A percentile compares a stretch with the other conserved stretches of the same genome.
Evolutionary conservation across 2,888 invertebrate genomes (phyloP).

Genomic region (Drosophila mimica): DNA sequence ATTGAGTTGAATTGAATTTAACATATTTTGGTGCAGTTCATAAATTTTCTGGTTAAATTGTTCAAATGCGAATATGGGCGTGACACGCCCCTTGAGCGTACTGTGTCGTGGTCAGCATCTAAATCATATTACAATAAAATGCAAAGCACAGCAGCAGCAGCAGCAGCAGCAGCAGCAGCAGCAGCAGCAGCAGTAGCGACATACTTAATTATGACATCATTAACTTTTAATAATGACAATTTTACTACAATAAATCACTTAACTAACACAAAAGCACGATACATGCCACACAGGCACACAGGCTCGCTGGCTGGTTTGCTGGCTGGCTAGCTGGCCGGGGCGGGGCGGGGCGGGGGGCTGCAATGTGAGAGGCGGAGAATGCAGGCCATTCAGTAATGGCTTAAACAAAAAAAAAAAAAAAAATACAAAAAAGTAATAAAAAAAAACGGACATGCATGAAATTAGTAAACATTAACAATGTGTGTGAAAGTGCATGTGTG

Average conservation of each 20-base stretch:
- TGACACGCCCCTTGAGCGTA: slow-evolving; percentile 15
- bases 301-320: background rate
- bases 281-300: slow-evolving; percentile 7
- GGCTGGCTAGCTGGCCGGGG: background rate
- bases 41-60: slow-evolving; percentile 65
- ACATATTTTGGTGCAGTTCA: slow-evolving; percentile 66
- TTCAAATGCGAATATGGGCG: slow-evolving; percentile 36
- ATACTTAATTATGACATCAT: slow-evolving; percentile 78
- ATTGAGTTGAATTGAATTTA: slow-evolving; percentile 67
- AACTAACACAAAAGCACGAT: slow-evolving; percentile 60
- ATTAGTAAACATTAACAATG: slow-evolving; percentile 69
- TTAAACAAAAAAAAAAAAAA: slow-evolving; percentile 3
- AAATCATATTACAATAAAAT: slow-evolving; percentile 79
- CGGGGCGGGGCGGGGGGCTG: background rate
- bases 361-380: slow-evolving; percentile 2
- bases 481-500: background rate
- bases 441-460: slow-evolving; percentile 56
- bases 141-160: slow-evolving; percentile 60
- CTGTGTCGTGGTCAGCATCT: slow-evolving; percentile 56
- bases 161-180: slow-evolving; percentile 39
- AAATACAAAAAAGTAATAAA: background rate
- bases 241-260: slow-evolving; percentile 82
- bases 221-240: slow-evolving; percentile 81
- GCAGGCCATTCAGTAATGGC: slow-evolving; percentile 13
- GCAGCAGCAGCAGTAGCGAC: slow-evolving; percentile 25